Base-by-base conservation (phyloP, 1,140 invertebrate genomes). In the Cyclina sinensis region DNA sequence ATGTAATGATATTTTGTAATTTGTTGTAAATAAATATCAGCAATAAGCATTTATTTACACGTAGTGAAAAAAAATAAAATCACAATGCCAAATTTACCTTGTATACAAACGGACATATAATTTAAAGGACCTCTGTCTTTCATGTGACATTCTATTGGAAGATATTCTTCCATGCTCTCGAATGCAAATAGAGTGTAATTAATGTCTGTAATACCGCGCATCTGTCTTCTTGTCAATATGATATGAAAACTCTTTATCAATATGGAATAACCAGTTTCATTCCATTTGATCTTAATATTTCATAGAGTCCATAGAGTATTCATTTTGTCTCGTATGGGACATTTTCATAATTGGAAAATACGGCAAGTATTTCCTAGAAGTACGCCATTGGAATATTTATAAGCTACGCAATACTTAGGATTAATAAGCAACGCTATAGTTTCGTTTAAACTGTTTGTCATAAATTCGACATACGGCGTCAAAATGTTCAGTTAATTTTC, bases 271-370 rank as follows among this genome's bases (percentile, higher is more conserved):
- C 12, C 46, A 57, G 74, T 54, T 79, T 79, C 74, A 79, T 79
- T 46, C 74, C 11, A 54, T 79, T 79, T 51, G 43, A 32, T 79
- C 74, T 79, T 79, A 51, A 79, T 79, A 79, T 51, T 79, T 79
- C 74, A 79, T 32, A 46, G 74, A 48, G 18, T 85, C n/a, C 79
- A 48, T 32, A 43, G 80, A 32, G 16, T 89, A 24, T 59, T 89
- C 21, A 57, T 68, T n/a, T 35, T 21, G 59, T 11, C 18, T 80
- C 35, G 27, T 85, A 12, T 46, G 46, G 59, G 46, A 43, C 54
- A 35, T 68, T 46, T 46, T 51, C 35, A 59, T 48, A 46, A 35
- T 65, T 83, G 35, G 59, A 83, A 68, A 83, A 83, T 65, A 65
- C 81, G 81, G 37, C 57, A 46, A 43, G 48, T 83, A 65, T 30